Conservation (phyloP, 53 echinoderm and acorn worm genomes). For the Astropecten irregularis region DNA sequence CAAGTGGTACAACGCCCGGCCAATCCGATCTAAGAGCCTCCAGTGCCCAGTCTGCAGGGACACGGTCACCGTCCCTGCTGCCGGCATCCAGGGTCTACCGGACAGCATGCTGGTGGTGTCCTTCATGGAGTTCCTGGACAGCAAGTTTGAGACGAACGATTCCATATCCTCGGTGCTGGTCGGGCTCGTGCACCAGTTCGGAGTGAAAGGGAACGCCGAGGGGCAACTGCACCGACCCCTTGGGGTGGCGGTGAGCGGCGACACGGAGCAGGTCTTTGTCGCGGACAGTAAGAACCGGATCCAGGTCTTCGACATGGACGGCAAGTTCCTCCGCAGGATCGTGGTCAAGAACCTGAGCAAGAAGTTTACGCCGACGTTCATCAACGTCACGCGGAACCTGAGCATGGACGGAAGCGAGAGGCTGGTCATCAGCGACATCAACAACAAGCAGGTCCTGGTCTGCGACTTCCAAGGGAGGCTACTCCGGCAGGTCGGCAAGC, state of each 20-base stretch:
- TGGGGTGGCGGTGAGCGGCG: conserved; percentile 62
- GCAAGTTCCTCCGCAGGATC: conserved; percentile 72
- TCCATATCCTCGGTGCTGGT: conserved; percentile 59
- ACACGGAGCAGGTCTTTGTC: conserved; percentile 75
- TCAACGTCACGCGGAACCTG: conserved; percentile 69
- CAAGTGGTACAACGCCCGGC: conserved; percentile 81
- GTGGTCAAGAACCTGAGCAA: conserved; percentile 72
- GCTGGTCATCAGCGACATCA: conserved; percentile 79
- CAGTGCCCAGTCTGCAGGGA: conserved; percentile 82
- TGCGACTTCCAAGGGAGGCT: conserved; percentile 74
- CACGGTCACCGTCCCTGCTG: conserved; percentile 59
- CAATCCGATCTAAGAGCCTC: conserved; percentile 58
- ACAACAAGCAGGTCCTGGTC: conserved; percentile 75
- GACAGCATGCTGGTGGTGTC: conserved; percentile 72
- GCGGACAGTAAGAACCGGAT: conserved; percentile 85
- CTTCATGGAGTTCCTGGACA: conserved; percentile 78
- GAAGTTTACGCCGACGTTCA: conserved; percentile 69
- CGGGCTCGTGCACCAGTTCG: conserved; percentile 81
- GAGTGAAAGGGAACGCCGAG: conserved; percentile 75
- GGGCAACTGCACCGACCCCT: conserved; percentile 79
- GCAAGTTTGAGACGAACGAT: conserved; percentile 61
- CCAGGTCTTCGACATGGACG: conserved; percentile 80
- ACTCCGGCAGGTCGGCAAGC: conserved; percentile 69
- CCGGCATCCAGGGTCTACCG: conserved; percentile 65
- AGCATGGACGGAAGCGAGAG: conserved; percentile 71